phyloP scores from a whole-genome alignment of 2,888 invertebrate species.

The Toxonevra muliebris region DNA sequence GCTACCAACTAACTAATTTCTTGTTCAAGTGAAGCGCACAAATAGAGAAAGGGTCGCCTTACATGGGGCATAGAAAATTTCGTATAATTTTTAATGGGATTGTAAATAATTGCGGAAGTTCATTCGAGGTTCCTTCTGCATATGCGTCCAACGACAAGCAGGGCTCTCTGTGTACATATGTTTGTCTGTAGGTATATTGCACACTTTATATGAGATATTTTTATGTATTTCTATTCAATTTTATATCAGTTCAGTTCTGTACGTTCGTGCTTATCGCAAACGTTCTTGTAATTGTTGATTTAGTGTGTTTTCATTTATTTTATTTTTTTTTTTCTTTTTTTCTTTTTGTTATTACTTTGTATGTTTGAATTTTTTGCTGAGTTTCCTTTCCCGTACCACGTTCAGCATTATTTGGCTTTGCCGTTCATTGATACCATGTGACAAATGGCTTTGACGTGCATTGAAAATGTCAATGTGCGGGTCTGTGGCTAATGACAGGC shows the following conservation, averaged over 20 bases:
- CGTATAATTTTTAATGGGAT: slow-evolving; percentile 47
- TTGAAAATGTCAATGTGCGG: slow-evolving; percentile 33
- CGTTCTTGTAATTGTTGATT: slow-evolving; percentile 55
- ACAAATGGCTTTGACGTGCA: slow-evolving; percentile 36
- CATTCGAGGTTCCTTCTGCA: slow-evolving; percentile 38
- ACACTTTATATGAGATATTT: background rate
- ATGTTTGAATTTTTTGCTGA: slow-evolving; percentile 2
- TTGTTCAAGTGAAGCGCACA: background rate
- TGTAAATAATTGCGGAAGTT: slow-evolving; percentile 58
- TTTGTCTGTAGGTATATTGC: background rate
- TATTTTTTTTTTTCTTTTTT: slow-evolving; percentile 36
- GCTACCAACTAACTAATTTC: background rate
- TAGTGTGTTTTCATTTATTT: slow-evolving; percentile 47
- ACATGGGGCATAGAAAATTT: slow-evolving; percentile 14
- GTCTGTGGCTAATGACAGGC: too few relatives aligned
- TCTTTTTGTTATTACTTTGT: background rate
- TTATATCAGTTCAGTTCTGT: slow-evolving; percentile 13
- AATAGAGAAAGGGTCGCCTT: background rate
- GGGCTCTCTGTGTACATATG: background rate
- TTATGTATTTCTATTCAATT: background rate
- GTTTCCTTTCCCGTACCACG: background rate
- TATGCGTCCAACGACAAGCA: too few relatives aligned
- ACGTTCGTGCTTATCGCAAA: slow-evolving; percentile 24
- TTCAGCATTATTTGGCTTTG: slow-evolving; percentile 13
- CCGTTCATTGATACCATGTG: slow-evolving; percentile 32